Base-by-base conservation (phyloP, 2,797 vertebrate species). In the Florisuga fusca region DNA sequence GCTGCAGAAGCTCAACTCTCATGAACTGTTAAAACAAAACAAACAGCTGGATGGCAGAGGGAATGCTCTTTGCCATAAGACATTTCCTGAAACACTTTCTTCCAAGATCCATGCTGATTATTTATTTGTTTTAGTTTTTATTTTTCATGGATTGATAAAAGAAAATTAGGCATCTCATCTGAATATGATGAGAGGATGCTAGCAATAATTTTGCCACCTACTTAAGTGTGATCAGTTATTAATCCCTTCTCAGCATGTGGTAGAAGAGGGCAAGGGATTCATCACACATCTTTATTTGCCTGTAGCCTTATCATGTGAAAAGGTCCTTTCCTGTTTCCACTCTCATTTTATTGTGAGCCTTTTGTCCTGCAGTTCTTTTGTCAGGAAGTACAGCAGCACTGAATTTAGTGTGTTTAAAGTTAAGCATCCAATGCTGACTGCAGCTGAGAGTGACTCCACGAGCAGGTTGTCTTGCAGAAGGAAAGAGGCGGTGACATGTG, bases 31-130 rank as follows among this genome's bases (percentile, higher is more conserved):
- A 73, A 96, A 95, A 93, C n/a, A 88, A 91, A 86, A 91, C 48
- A 94, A 97, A 85, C 62, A 91, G 71, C 83, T 93, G 75, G 34
- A 78, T 95, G 85, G 77, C 34, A 92, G 55, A 89, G 91, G 58
- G 15, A 23, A 29, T 93, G 16, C 85, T 91, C 82, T 86, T 74
- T 89, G 82, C 62, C 76, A 82, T 79, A 57, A 94, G 87, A 84
- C 54, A n/a, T 74, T 93, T 86, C 66, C 77, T 88, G 55, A 73
- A 53, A 78, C 74, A 63, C 54, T 94, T 90, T 86, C 79, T 74
- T 96, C 62, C 63, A 84, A 87, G 31, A 83, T 68, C 36, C 23
- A 45, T 71, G 53, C 43, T 63, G 45, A 93, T 91, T 58, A 46
- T 75, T 82, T 84, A 51, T 62, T 87, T 80, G 17, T 53, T 90